These are phyloP conservation scores for Myrmecobius fasciatus DNA, from an alignment of 2,113 vertebrate species.

Conservation along the genomic window DNA sequence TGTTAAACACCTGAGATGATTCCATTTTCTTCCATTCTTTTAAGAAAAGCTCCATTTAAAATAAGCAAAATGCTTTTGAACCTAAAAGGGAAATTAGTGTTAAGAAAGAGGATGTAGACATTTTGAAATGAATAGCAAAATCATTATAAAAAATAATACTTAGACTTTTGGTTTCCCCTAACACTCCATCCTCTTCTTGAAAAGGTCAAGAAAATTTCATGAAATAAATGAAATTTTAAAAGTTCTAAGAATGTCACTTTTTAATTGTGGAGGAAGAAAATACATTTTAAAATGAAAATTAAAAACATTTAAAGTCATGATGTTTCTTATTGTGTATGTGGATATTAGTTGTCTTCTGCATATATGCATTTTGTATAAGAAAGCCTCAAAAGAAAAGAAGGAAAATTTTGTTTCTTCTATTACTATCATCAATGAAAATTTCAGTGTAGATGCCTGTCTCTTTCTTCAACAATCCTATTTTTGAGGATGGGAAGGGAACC, in stretches of 20 bases:
- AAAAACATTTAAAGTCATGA: background rate
- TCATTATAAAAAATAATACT: background rate
- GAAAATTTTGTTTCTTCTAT: background rate
- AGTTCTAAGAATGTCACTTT: background rate
- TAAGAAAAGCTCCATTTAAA: background rate
- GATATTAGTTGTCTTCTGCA: background rate
- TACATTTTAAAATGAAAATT: background rate
- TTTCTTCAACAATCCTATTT: background rate
- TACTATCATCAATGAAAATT: background rate
- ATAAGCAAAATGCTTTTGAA: background rate
- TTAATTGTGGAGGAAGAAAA: background rate
- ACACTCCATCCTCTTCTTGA: too few species aligned
- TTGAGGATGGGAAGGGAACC: too few species aligned
- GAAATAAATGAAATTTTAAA: background rate
- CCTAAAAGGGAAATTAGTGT: background rate
- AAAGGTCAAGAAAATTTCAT: background rate
- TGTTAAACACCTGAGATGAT: background rate
- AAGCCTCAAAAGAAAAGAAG: background rate
- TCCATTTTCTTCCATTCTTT: background rate
- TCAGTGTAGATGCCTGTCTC: background rate
- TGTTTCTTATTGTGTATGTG: background rate
- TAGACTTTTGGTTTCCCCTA: background rate
- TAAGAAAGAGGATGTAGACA: background rate
- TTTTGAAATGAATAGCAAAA: background rate
- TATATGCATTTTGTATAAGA: background rate